Base-by-base conservation (phyloP, 2,888 invertebrate genomes). In the Hecatera dysodea region DNA sequence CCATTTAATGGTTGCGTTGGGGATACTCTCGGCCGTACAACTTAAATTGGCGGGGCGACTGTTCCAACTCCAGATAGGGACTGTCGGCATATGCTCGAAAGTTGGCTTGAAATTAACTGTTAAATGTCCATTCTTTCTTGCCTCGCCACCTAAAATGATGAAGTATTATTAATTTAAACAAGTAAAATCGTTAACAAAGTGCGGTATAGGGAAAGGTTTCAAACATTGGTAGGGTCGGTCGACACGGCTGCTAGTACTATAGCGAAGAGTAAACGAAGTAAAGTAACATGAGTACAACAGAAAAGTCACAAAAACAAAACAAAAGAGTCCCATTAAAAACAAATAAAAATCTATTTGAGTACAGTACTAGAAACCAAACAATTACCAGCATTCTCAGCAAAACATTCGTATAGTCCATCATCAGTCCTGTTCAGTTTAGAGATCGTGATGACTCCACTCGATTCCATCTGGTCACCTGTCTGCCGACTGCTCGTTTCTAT, bases 1-100 rank as follows among this genome's bases (percentile, higher is more conserved):
- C 99, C 99, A 99, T 88, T 97, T 97, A 84, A 99, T 98, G 11
- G 99, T 99, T 0, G 99, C 99, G 90, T 99, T 99, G 5, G 99
- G 99, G 86, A 99, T 97, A 89, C 97, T 97, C 92, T 98, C 98
- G n/a, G 98, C 98, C 57, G 98, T 96, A 90, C 99, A 99, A 73
- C 98, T 98, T 9, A 99, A 96, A 91, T 99, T 99, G 2, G 98
- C 98, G 1, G 97, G 97, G 84, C 97, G 97, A 52, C 97, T 96
- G 61, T 98, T 97, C 99, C 99, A 99, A 44, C 98, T 98, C 97
- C 98, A 98, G 0, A 97, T 97, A 0, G 98, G 98, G 6, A 97
- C 97, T 50, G 97, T 96, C 46, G 97, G 97, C 93, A 96, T 96
- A 52, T 97, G 96, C 55, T 97, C 97, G 89, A 99, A 98, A 4